Percentiles rank a stretch among this genome's conserved stretches.
Conservation (phyloP, 2,888 invertebrate species). For the Athalia cordata region DNA sequence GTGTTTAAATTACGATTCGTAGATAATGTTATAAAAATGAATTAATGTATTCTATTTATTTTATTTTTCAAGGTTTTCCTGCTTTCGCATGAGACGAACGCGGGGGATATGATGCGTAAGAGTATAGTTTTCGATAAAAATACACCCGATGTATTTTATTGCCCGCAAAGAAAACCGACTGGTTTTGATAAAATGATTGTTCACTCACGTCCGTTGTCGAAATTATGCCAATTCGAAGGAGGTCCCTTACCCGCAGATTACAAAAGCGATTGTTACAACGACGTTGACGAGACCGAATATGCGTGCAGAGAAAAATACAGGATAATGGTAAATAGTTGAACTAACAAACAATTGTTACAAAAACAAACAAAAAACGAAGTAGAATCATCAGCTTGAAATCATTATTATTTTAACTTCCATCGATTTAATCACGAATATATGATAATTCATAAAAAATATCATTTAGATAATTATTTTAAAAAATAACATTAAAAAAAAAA, state of each 20-base stretch:
- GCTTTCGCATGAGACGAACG: slow-evolving; percentile 62
- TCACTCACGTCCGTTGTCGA: slow-evolving; percentile 80
- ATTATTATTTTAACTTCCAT: too few relatives aligned
- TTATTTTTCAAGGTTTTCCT: slow-evolving; percentile 49
- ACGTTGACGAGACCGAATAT: slow-evolving; percentile 86
- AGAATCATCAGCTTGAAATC: too few relatives aligned
- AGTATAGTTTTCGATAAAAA: slow-evolving; percentile 87
- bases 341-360: too few relatives aligned
- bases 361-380: too few relatives aligned
- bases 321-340: slow-evolving; percentile 81
- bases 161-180: slow-evolving; percentile 85
- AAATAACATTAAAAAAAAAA: too few relatives aligned
- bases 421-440: too few relatives aligned
- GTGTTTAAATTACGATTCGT: too few relatives aligned
- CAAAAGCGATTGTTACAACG: slow-evolving; percentile 87
- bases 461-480: too few relatives aligned
- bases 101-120: slow-evolving; percentile 85
- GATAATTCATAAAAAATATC: too few relatives aligned
- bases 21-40: background rate
- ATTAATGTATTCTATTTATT: slow-evolving; percentile 12
- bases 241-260: slow-evolving; percentile 82
- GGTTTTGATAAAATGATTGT: slow-evolving; percentile 85
- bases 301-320: slow-evolving; percentile 88
- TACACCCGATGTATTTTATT: slow-evolving; percentile 87
- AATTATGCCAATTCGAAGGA: slow-evolving; percentile 85